Conservation (phyloP, 2,888 invertebrate species). For the Vannuccia rotundouncinata region DNA sequence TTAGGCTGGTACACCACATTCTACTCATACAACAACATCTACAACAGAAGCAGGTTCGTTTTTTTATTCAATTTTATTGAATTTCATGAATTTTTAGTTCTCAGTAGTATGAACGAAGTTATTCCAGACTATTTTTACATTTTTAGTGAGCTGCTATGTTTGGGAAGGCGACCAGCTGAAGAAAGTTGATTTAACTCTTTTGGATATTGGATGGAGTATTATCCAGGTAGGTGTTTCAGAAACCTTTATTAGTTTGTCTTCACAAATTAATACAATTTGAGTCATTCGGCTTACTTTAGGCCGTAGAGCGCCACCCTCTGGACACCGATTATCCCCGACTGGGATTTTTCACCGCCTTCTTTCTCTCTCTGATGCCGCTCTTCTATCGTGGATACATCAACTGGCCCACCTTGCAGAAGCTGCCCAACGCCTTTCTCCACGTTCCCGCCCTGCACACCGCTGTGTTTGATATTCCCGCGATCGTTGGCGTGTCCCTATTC, state of each 20-base stretch:
- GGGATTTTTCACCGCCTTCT: not conserved
- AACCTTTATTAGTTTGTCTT: not conserved
- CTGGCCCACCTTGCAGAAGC: conserved; percentile 5
- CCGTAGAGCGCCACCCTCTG: conserved; percentile 21
- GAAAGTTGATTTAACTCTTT: conserved; percentile 82
- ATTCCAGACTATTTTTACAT: not conserved
- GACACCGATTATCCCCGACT: conserved; percentile 10
- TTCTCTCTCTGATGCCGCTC: conserved; percentile 27
- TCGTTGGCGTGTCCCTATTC: not conserved
- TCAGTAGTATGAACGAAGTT: too few species aligned
- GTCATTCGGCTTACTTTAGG: conserved; percentile 10
- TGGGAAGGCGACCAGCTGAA: conserved; percentile 84
- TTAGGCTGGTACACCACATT: not conserved
- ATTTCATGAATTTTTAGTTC: not conserved
- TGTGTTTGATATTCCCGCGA: not conserved
- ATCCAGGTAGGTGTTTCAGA: conserved; percentile 62
- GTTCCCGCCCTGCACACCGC: not conserved
- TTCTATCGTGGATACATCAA: conserved; percentile 26
- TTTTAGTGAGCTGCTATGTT: conserved; percentile 80
- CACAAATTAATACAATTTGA: not conserved
- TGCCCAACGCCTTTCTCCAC: not conserved
- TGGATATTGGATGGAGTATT: conserved; percentile 88
- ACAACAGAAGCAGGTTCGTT: not conserved
- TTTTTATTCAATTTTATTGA: not conserved
- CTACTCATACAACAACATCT: not conserved